These are phyloP conservation scores for Cyprinodon brontotheroides DNA, from an alignment of 2,113 vertebrate genomes.

Conservation along the genomic window DNA sequence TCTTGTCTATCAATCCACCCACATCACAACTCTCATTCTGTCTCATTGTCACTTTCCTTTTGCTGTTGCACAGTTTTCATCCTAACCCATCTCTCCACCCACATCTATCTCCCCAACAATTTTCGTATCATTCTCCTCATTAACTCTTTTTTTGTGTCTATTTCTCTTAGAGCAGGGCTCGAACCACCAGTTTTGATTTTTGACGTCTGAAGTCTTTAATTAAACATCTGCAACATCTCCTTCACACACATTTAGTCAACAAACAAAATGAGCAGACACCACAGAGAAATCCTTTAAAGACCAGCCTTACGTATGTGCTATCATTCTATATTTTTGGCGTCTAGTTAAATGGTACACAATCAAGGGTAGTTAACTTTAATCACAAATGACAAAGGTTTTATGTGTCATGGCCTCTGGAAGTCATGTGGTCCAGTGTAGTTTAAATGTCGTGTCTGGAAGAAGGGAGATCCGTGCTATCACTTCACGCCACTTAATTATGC, in stretches of 20 bases:
- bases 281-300: not conserved
- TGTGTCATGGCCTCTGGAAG: slow-evolving; percentile 1
- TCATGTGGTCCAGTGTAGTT: not conserved
- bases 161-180: slow-evolving; percentile 31
- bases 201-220: slow-evolving; percentile 68
- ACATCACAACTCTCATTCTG: slow-evolving; percentile 30
- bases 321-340: not conserved
- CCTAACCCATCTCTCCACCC: slow-evolving; percentile 25
- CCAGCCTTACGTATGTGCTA: not conserved
- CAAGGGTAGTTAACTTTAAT: not conserved
- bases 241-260: slow-evolving; percentile 21
- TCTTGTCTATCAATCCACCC: slow-evolving; percentile 37
- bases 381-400: not conserved
- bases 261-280: slow-evolving; percentile 3
- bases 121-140: slow-evolving; percentile 36
- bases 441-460: slow-evolving; percentile 39
- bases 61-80: slow-evolving; percentile 16
- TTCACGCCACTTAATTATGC: slow-evolving; percentile 65
- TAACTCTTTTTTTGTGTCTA: slow-evolving; percentile 7
- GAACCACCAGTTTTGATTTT: slow-evolving; percentile 49
- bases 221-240: slow-evolving; percentile 66
- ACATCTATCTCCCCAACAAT: slow-evolving; percentile 44
- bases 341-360: not conserved
- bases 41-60: slow-evolving; percentile 37
- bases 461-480: slow-evolving; percentile 36